Base-by-base conservation (phyloP, 1,140 invertebrate genomes). In the Pseudomyrmex gracilis region DNA sequence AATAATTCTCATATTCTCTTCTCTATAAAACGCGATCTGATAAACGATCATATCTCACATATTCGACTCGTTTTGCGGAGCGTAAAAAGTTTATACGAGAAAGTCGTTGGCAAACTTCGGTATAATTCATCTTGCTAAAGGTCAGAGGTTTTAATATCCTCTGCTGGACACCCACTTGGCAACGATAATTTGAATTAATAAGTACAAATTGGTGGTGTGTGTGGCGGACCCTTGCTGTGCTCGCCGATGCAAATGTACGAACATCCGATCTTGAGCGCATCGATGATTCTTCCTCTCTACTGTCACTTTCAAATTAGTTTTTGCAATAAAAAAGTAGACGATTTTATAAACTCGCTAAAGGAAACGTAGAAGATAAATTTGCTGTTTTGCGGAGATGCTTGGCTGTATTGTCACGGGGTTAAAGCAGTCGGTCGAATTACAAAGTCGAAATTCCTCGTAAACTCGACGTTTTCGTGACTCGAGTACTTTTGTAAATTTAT, bases 121-220 rank as follows among this genome's bases (percentile, higher is more conserved):
- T 67, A 85, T 88, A 85, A 83, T 85, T 86, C 76, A 90, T 92
- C 89, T 89, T 89, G 90, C 87, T 89, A 92, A 91, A 90, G 94
- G 94, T 93, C 93, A 94, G 84, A 92, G 94, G 93, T 93, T 94
- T 93, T 94, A 93, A 94, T 94, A 94, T 94, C 93, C 93, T 94
- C 90, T 73, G 78, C 80, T 87, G 91, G 85, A 89, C 89, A 86
- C 89, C 90, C 91, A 93, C 91, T 93, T 92, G 84, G 90, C 85
- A 91, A 89, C 90, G 92, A 94, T 93, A 93, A 94, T 94, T 94
- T 90, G 90, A 93, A 94, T 93, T 94, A 94, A 94, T 93, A 88
- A 93, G 91, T 84, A 87, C 91, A 93, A 94, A 94, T 94, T 94
- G 71, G 34, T 34, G 34, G n/a, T 57, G 55, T 57, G 55, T 57